Evolutionary conservation across 2,113 vertebrate species (phyloP).

Genomic region (Mormoops blainvillei): DNA sequence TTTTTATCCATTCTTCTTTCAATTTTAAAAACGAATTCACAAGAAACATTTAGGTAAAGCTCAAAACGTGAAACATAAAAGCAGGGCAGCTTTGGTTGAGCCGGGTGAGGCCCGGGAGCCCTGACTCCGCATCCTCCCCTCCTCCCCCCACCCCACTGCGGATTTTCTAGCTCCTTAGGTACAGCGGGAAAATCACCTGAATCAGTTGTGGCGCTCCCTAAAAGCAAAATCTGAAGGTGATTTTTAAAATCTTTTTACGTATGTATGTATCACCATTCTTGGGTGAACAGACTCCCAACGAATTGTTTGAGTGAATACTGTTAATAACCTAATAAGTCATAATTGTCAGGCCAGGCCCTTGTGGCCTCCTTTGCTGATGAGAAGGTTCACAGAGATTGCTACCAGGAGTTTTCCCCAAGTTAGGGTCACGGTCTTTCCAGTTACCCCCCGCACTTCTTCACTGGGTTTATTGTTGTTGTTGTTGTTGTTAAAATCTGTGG

Average conservation of each 20-base stretch:
- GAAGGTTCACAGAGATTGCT: neutral
- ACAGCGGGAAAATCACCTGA: neutral
- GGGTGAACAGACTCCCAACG: neutral
- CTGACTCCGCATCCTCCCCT: neutral
- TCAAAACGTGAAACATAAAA: neutral
- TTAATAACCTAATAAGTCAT: neutral
- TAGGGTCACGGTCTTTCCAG: neutral
- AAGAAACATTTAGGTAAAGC: neutral
- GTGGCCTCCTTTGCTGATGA: neutral
- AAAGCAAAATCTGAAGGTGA: neutral
- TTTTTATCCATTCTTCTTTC: neutral
- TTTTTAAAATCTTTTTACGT: neutral
- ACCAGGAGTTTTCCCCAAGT: neutral
- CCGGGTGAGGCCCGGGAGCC: rapidly evolving
- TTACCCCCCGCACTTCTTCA: neutral
- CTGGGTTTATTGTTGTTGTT: no score
- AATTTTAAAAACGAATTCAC: neutral
- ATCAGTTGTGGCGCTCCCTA: neutral
- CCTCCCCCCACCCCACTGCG: no score
- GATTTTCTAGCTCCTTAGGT: neutral
- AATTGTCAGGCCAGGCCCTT: neutral
- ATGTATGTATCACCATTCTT: neutral
- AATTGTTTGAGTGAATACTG: neutral
- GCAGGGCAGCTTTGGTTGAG: neutral
- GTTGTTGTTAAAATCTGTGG: neutral